Conservation (phyloP, 2,888 invertebrate genomes). For the Syrista parreyssii region DNA sequence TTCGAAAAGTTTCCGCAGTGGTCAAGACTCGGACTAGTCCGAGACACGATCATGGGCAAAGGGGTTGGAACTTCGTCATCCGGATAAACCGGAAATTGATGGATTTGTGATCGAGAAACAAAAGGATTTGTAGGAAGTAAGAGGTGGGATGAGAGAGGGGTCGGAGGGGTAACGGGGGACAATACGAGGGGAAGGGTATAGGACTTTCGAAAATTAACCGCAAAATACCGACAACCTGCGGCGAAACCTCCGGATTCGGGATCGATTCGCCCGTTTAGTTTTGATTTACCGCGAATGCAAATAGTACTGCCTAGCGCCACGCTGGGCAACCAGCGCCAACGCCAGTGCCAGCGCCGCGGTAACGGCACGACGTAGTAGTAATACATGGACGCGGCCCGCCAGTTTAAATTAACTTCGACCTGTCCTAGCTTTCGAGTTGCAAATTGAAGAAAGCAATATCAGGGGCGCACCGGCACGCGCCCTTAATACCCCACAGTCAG, state of each 20-base stretch:
- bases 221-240: not conserved
- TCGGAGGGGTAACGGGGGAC: too few relatives aligned
- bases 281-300: not conserved
- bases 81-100: not conserved
- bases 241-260: not conserved
- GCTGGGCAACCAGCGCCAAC: not conserved
- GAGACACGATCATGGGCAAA: not conserved
- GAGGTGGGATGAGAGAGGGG: too few relatives aligned
- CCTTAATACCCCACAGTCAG: conserved; percentile 42
- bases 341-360: not conserved
- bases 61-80: not conserved
- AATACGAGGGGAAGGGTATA: too few relatives aligned
- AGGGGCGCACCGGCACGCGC: conserved; percentile 24
- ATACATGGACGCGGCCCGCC: conserved; percentile 10
- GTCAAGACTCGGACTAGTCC: not conserved
- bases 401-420: conserved; percentile 22
- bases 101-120: not conserved
- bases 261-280: not conserved
- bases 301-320: not conserved
- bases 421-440: conserved; percentile 27
- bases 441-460: conserved; percentile 50
- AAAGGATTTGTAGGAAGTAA: not conserved
- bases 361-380: not conserved
- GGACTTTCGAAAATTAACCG: not conserved
- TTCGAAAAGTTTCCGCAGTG: not conserved